Percentiles rank a stretch among this genome's conserved stretches.
Conservation (phyloP, 2,113 vertebrate genomes). For the Tragelaphus buxtoni region DNA sequence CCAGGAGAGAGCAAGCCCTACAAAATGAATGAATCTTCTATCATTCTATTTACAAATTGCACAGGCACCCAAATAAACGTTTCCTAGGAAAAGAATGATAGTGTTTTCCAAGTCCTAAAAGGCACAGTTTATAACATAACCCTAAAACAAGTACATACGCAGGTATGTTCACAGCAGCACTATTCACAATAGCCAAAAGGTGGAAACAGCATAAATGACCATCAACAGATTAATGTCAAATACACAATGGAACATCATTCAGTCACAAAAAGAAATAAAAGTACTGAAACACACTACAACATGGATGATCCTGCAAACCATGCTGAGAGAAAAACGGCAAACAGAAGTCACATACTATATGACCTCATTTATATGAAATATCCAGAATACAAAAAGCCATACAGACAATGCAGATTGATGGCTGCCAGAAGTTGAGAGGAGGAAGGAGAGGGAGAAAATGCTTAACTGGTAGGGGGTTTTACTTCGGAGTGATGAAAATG, state of each 20-base stretch:
- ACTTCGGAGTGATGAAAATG: neutral
- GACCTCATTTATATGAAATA: neutral
- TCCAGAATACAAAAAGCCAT: neutral
- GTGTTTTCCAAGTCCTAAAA: neutral
- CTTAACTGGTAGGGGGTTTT: neutral
- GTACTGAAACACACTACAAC: neutral
- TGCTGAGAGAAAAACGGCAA: neutral
- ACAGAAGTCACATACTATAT: neutral
- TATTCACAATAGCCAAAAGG: neutral
- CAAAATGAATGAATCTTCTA: neutral
- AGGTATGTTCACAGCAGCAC: neutral
- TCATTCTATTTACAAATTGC: neutral
- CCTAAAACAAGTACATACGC: neutral
- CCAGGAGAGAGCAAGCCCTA: neutral
- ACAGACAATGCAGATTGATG: neutral
- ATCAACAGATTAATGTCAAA: neutral
- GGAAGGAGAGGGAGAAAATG: neutral
- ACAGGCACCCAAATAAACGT: neutral
- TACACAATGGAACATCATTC: neutral
- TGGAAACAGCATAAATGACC: neutral
- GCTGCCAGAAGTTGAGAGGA: neutral
- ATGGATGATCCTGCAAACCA: neutral
- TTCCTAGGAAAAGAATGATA: neutral
- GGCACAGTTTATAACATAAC: neutral
- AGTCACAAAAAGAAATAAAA: neutral